phyloP scores from a whole-genome alignment of 2,888 invertebrate genomes.

The Tenthredo livida region DNA sequence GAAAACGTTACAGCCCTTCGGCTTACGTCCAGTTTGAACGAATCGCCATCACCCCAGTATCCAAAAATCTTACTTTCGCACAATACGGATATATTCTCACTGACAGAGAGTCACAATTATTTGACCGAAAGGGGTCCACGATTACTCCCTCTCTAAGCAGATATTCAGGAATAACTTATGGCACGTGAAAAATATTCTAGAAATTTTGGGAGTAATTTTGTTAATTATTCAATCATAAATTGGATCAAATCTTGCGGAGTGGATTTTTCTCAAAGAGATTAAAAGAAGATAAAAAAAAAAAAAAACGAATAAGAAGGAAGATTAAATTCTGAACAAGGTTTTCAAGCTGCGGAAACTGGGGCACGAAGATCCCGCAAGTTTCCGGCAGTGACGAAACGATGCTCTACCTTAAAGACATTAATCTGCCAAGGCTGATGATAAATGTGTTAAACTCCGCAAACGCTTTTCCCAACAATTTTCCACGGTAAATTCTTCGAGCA shows the following conservation, averaged over 20 bases:
- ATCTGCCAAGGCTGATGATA: constrained; percentile 29
- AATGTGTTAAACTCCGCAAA: constrained; percentile 14
- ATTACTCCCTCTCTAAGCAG: too few species aligned
- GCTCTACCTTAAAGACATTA: constrained; percentile 32
- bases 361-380: constrained; percentile 12
- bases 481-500: neutral
- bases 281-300: neutral
- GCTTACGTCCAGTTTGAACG: neutral
- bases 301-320: neutral
- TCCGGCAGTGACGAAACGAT: constrained; percentile 36
- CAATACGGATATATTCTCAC: neutral
- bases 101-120: too few species aligned
- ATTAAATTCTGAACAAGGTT: neutral
- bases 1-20: neutral
- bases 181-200: neutral
- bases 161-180: neutral
- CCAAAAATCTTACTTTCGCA: neutral
- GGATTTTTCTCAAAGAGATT: neutral
- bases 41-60: neutral
- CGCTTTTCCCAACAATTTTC: constrained; percentile 35
- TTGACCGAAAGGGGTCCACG: too few species aligned
- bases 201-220: neutral
- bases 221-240: constrained; percentile 3
- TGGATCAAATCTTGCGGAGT: neutral
- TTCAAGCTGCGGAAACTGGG: neutral